Base-by-base conservation (phyloP, 2,113 vertebrate genomes). In the Myxocyprinus asiaticus region DNA sequence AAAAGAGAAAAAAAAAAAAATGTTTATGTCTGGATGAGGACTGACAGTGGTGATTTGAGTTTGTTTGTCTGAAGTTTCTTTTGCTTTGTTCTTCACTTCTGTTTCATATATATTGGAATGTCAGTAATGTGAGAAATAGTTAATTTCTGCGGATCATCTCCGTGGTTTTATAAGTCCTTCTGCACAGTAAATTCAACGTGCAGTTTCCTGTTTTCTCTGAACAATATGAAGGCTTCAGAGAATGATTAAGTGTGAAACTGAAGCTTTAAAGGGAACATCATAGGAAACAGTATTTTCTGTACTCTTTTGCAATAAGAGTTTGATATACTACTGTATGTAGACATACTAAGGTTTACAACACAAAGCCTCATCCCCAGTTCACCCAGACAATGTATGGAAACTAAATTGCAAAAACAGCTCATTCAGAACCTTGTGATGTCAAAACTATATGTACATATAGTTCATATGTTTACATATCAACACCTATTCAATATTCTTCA, bases 81-180 rank as follows among this genome's bases (percentile, higher is more conserved):
- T 53, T 76, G 9, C 55, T 22, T 55, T 44, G 45, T 62, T 68
- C 17, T 67, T 14, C 17, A 15, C 22, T 65, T 76, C 58, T 79
- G 11, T 62, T 69, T 69, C 42, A 45, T 53, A 67, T 53, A 45
- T 51, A 72, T 33, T 47, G 55, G 47, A 58, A 50, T 33, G 12
- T 22, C 14, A 45, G 61, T 10, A 15, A 53, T 77, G 61, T 58
- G 70, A 58, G 68, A 44, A 64, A 68, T 14, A 56, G 47, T 48
- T 12, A 44, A 48, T 59, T 66, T 68, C 67, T 76, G 50, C 48
- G 73, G 51, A 80, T 42, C n/a, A 14, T 75, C 77, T 76, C 53
- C 59, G 15, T 71, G 82, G 66, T 53, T 83, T 80, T 80, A 58
- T 75, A 82, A 83, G 66, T 65, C 48, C 77, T 68, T 70, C 77